Base-by-base conservation (phyloP, 2,888 invertebrate genomes). In the Pollenia griseotomentosa region DNA sequence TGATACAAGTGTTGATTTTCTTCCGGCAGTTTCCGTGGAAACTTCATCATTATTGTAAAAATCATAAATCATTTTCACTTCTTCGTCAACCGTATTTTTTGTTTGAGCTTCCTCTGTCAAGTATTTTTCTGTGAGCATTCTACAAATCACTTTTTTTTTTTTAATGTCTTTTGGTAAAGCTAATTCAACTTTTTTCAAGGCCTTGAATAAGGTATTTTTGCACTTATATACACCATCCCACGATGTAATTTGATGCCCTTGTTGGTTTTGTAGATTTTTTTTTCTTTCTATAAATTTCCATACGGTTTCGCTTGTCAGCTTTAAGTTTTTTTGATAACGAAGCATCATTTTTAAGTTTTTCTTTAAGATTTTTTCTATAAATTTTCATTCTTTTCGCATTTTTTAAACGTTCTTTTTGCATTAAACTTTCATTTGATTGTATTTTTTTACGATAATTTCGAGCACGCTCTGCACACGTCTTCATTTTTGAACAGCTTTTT, bases 301-400 rank as follows among this genome's bases (percentile, higher is more conserved):
- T n/a, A 63, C 40, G 40, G 11, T 63, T 51, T 75, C 63, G 14
- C 42, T 75, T 3, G 51, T 51, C 51, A 61, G 75, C 51, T 7
- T 63, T 75, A 63, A 63, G 9, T 51, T 75, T 75, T 75, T 75
- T 63, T 75, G 61, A 40, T 63, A 75, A 40, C 63, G 51, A 75
- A 63, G 14, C 16, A 63, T 51, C 14, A 16, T 51, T 63, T 75
- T 63, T 63, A n/a, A 75, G 61, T 51, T 40, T 75, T 63, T 75
- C 75, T 75, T 75, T 75, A 51, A 61, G 61, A 51, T 75, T 75
- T 75, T 63, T 51, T 61, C 71, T 10, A 57, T 57, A 71, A 71
- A 16, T 44, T 71, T 42, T 23, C 51, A 51, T 68, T 51, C 51
- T 68, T 68, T 68, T 51, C 14, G 51, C 68, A 68, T 68, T 33